Conservation (phyloP, 1,140 invertebrate species). For the Cherax destructor region DNA sequence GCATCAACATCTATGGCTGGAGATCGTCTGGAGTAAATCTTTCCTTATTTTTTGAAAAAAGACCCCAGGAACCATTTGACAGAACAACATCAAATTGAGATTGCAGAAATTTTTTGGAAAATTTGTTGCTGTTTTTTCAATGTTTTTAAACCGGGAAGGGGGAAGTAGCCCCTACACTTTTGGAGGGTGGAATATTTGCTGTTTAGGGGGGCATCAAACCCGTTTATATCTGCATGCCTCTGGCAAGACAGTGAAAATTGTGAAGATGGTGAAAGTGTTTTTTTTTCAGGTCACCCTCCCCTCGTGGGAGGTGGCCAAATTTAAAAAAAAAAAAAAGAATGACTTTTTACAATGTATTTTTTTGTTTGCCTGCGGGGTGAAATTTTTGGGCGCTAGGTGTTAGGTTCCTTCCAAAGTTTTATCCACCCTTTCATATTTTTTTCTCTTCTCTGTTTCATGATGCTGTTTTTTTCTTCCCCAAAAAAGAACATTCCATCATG, state of each 20-base stretch:
- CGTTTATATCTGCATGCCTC: no score
- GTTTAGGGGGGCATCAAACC: no score
- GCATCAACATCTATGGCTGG: slow-evolving; percentile 86
- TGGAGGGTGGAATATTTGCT: no score
- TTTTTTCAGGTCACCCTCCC: no score
- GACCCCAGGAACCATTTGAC: slow-evolving; percentile 96
- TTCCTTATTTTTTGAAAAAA: slow-evolving; percentile 97
- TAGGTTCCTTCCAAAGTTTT: slow-evolving; percentile 86
- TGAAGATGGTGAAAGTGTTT: no score
- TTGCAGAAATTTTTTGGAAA: slow-evolving; percentile 91
- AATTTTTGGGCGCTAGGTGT: slow-evolving; percentile 93
- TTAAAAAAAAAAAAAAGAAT: no score
- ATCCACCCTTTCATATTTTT: slow-evolving; percentile 92
- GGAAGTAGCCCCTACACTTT: no score
- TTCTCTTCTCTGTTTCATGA: slow-evolving; percentile 90
- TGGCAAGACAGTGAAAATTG: no score
- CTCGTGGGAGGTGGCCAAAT: no score
- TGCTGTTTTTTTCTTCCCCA: slow-evolving; percentile 95
- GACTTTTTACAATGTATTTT: neutral
- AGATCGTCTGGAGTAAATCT: slow-evolving; percentile 98
- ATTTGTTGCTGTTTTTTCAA: no score
- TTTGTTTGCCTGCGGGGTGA: slow-evolving; percentile 77
- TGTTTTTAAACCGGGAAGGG: no score
- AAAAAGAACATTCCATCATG: slow-evolving; percentile 92
- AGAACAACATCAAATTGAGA: slow-evolving; percentile 97